Evolutionary conservation across 2,113 vertebrate genomes (phyloP).

Genomic region (Rhinoptilus africanus): DNA sequence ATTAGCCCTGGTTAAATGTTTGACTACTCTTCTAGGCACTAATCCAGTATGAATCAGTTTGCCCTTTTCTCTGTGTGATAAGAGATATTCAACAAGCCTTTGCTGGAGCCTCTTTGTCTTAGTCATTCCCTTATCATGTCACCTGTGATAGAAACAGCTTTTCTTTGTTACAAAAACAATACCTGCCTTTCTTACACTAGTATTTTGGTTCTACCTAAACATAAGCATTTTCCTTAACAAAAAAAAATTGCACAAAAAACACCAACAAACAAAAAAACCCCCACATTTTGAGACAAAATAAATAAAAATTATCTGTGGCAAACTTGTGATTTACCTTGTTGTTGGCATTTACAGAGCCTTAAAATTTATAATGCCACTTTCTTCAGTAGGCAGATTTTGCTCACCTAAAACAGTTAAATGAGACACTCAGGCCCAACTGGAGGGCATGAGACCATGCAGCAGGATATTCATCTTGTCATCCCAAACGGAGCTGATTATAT

Average conservation of each 20-base stretch:
- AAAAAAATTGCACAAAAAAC: too few species aligned
- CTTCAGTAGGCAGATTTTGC: neutral
- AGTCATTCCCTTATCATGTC: too few species aligned
- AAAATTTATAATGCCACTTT: neutral
- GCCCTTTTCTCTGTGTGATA: too few species aligned
- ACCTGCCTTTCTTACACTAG: neutral
- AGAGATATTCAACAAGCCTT: too few species aligned
- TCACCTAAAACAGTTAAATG: neutral
- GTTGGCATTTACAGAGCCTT: neutral
- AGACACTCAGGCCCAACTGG: neutral
- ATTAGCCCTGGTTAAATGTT: too few species aligned
- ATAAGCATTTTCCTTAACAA: neutral
- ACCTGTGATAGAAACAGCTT: too few species aligned
- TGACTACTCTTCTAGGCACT: too few species aligned
- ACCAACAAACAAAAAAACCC: neutral
- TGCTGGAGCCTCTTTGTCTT: too few species aligned
- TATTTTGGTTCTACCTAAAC: neutral
- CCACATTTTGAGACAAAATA: neutral
- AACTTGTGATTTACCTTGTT: neutral
- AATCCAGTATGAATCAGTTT: too few species aligned
- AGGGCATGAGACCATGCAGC: accelerated
- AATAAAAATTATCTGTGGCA: neutral
- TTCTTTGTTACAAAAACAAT: too few species aligned
- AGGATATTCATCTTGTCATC: neutral
- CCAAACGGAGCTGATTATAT: neutral